Evolutionary conservation across 2,888 invertebrate genomes (phyloP).

Genomic region (Lysandra bellargus): DNA sequence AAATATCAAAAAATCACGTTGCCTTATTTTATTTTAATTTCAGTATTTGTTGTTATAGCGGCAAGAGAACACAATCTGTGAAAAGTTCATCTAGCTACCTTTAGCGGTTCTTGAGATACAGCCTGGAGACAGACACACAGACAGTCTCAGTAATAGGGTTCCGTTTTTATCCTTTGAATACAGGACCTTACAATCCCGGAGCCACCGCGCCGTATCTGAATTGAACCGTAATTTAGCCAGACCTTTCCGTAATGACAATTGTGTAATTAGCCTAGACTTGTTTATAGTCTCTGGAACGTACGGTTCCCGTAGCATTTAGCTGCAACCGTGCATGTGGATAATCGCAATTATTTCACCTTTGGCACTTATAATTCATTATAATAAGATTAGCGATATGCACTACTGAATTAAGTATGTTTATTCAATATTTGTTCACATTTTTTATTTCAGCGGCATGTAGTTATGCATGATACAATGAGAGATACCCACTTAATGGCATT

Average conservation of each 20-base stretch:
- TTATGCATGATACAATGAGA: neutral
- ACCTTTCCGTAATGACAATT: conserved; percentile 61
- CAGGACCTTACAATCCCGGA: conserved; percentile 43
- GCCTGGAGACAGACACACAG: too few relatives aligned
- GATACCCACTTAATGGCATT: neutral
- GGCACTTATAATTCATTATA: conserved; percentile 23
- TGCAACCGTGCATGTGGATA: conserved; percentile 4
- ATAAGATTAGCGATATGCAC: conserved; percentile 15
- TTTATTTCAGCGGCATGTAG: neutral
- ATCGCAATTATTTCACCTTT: conserved; percentile 24
- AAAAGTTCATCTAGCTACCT: too few relatives aligned
- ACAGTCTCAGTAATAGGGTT: too few relatives aligned
- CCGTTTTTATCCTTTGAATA: too few relatives aligned
- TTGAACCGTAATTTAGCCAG: conserved; percentile 60
- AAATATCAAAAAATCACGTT: too few relatives aligned
- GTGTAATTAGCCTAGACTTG: conserved; percentile 61
- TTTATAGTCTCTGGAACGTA: conserved; percentile 48
- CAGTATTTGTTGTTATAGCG: too few relatives aligned
- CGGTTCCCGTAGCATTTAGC: conserved; percentile 15
- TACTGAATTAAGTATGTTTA: neutral
- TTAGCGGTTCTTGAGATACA: too few relatives aligned
- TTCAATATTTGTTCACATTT: neutral
- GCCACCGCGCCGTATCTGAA: conserved; percentile 63
- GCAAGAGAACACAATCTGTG: too few relatives aligned
- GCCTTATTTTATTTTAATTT: too few relatives aligned